Percentiles rank a stretch among this genome's conserved stretches.
Conservation (phyloP, 2,888 invertebrate genomes). For the Malthinus flaveolus region DNA sequence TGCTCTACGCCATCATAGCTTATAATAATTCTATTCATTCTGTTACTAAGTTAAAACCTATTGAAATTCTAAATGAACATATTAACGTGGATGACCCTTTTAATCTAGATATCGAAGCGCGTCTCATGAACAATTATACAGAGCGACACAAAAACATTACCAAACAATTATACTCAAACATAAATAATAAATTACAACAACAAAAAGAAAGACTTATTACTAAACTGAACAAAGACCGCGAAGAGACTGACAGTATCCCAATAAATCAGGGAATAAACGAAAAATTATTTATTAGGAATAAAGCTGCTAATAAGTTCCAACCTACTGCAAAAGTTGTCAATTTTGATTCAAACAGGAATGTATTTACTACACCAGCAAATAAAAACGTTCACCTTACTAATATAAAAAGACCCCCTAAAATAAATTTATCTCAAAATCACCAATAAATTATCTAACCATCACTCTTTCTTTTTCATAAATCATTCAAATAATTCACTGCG, state of each 20-base stretch:
- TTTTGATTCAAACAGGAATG: too few relatives aligned
- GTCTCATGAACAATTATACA: background rate
- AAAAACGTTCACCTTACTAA: too few relatives aligned
- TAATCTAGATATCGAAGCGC: slow-evolving; percentile 25
- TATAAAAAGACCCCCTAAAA: too few relatives aligned
- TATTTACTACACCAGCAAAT: too few relatives aligned
- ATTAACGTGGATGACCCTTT: slow-evolving; percentile 1
- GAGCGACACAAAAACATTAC: background rate
- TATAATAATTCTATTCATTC: slow-evolving; percentile 16
- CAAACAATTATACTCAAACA: slow-evolving; percentile 4
- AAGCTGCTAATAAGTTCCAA: too few relatives aligned
- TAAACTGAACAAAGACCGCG: background rate
- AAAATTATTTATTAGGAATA: too few relatives aligned
- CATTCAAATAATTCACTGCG: too few relatives aligned
- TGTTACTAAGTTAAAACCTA: slow-evolving; percentile 8
- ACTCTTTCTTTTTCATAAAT: too few relatives aligned
- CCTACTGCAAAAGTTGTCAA: too few relatives aligned
- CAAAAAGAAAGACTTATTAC: background rate
- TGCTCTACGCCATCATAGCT: slow-evolving; percentile 3
- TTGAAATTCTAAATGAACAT: background rate
- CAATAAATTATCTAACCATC: too few relatives aligned
- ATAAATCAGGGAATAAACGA: too few relatives aligned
- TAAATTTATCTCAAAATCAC: too few relatives aligned
- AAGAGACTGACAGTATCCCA: background rate
- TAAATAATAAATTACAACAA: background rate